A percentile compares a stretch with the other conserved stretches of the same genome.
These are phyloP conservation scores for Diceros bicornis DNA, from an alignment of 2,797 vertebrate genomes.

Conservation along the genomic window DNA sequence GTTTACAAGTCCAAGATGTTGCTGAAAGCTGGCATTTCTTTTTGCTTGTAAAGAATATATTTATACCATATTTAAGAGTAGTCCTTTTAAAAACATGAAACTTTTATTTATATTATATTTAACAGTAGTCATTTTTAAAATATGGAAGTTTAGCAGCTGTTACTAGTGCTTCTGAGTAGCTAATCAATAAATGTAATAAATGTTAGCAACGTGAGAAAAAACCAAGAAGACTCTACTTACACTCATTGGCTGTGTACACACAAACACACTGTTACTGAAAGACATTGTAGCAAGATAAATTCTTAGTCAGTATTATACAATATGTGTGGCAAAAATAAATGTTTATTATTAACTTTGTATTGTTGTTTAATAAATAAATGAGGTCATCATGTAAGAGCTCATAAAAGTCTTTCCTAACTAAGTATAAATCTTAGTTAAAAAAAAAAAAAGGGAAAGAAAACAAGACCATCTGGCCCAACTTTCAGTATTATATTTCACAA, in stretches of 20 bases:
- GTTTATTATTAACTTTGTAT: neutral
- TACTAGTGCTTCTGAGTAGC: neutral
- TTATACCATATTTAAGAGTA: neutral
- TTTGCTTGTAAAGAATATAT: conserved; percentile 15
- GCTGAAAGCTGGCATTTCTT: neutral
- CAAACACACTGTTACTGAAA: neutral
- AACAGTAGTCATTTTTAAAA: neutral
- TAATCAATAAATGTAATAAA: conserved; percentile 30
- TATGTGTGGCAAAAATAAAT: neutral
- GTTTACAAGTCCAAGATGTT: neutral
- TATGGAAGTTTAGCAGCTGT: neutral
- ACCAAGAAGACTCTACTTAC: neutral
- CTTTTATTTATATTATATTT: conserved; percentile 2
- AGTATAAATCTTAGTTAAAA: neutral
- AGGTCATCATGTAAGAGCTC: neutral
- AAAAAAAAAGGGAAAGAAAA: neutral
- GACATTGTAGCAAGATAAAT: neutral
- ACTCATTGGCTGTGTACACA: neutral
- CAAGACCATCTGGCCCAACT: conserved; percentile 23
- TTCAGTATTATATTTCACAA: conserved; percentile 32
- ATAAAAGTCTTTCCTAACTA: conserved; percentile 32
- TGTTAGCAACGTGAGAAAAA: neutral
- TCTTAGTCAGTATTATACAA: neutral
- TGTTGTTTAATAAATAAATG: conserved; percentile 34
- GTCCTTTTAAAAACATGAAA: neutral